Evolutionary conservation across 2,113 vertebrate species (phyloP).

Genomic region (sheep (Ovis aries)): DNA sequence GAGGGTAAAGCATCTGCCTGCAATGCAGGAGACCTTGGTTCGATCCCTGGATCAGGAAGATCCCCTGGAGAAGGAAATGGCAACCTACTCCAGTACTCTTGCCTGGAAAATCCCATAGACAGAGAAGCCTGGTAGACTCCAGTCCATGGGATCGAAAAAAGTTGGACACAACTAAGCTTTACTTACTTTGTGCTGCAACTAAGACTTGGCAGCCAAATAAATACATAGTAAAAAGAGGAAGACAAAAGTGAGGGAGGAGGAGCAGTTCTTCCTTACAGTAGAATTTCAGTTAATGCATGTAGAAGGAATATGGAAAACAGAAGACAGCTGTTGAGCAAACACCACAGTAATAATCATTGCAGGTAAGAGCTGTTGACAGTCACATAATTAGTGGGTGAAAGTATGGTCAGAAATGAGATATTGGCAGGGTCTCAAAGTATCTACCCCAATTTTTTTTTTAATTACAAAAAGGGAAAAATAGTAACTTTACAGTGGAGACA

Average conservation of each 20-base stretch:
- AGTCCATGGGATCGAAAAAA: rapidly evolving
- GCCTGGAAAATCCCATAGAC: too few relatives aligned
- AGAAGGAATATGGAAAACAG: neutral
- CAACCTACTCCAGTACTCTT: too few relatives aligned
- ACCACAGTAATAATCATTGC: neutral
- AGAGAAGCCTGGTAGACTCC: too few relatives aligned
- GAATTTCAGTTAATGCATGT: neutral
- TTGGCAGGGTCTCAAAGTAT: neutral
- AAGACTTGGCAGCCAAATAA: neutral
- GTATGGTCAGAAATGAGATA: neutral
- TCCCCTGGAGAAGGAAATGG: too few relatives aligned
- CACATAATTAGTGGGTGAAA: neutral
- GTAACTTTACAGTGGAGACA: neutral
- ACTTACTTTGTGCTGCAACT: neutral
- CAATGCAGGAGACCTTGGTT: too few relatives aligned
- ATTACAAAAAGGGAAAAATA: neutral
- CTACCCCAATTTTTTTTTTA: neutral
- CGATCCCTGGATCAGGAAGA: too few relatives aligned
- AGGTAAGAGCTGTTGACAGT: neutral
- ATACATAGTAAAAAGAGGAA: neutral
- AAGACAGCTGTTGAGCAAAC: neutral
- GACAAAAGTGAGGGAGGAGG: too few relatives aligned
- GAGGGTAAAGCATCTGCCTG: too few relatives aligned
- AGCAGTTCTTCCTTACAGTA: neutral
- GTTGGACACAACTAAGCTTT: too few relatives aligned